Percentiles rank a stretch among this genome's conserved stretches.
phyloP scores from a whole-genome alignment of 1,140 invertebrate genomes.

The Trichoplusia ni region DNA sequence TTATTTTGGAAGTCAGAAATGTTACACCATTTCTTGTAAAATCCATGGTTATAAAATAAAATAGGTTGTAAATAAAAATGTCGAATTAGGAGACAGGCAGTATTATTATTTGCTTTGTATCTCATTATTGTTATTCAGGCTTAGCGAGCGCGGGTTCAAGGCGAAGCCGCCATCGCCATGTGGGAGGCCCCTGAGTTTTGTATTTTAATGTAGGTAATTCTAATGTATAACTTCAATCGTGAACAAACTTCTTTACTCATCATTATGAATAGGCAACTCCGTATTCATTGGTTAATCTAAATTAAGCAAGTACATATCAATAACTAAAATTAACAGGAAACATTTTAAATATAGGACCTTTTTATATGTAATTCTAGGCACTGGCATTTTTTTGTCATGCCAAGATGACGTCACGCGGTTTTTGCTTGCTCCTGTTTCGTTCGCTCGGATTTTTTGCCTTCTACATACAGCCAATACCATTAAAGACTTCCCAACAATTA shows the following conservation, averaged over 20 bases:
- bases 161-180: conserved; percentile 40
- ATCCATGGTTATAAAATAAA: not conserved
- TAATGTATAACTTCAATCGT: conserved; percentile 32
- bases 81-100: conserved; percentile 13
- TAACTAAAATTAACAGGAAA: not conserved
- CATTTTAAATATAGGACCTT: not conserved
- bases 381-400: not conserved
- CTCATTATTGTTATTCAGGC: conserved; percentile 57
- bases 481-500: not conserved
- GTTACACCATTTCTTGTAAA: not conserved
- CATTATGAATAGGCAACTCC: not conserved
- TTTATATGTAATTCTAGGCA: not conserved
- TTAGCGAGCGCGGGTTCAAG: conserved; percentile 54
- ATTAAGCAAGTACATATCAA: no score
- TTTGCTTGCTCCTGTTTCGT: conserved; percentile 4
- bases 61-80: conserved; percentile 16
- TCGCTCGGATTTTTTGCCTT: not conserved
- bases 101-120: conserved; percentile 41
- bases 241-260: not conserved
- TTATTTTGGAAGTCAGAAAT: conserved; percentile 3
- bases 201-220: conserved; percentile 31
- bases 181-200: conserved; percentile 48
- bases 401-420: conserved; percentile 2
- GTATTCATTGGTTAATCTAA: no score
- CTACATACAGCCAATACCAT: not conserved